Evolutionary conservation across 64 coral and sea anemone species (phyloP).

Genomic region (Pachyseris speciosa): DNA sequence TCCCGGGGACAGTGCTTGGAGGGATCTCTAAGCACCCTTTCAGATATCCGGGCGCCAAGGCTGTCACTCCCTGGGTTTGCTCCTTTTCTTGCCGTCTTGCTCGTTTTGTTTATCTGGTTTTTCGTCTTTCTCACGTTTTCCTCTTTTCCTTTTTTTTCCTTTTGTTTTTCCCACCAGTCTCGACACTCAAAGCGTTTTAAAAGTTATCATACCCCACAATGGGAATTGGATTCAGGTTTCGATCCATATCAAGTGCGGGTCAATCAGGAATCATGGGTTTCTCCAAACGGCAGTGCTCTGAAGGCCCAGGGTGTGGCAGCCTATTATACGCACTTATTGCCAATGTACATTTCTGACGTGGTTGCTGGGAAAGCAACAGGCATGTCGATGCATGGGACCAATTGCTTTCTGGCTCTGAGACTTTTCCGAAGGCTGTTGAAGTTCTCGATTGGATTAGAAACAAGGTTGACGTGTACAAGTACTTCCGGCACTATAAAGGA

Average conservation of each 20-base stretch:
- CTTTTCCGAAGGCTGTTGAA: neutral
- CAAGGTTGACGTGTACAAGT: neutral
- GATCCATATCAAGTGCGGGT: neutral
- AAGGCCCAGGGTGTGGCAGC: slow-evolving; percentile 38
- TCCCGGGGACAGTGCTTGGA: neutral
- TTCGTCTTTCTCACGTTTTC: no score
- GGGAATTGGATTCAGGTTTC: neutral
- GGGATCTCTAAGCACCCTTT: neutral
- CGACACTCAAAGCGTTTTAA: no score
- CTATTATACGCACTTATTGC: slow-evolving; percentile 3
- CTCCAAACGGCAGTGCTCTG: neutral
- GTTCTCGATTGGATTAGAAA: slow-evolving; percentile 3
- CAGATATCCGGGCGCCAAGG: no score
- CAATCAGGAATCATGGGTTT: neutral
- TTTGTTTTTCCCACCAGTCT: neutral
- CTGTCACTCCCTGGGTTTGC: no score
- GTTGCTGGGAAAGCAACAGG: neutral
- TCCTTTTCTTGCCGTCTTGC: no score
- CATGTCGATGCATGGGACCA: neutral
- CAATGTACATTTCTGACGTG: neutral
- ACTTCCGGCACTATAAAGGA: neutral
- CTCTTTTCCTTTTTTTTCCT: no score
- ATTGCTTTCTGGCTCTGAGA: neutral
- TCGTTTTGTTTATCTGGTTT: no score
- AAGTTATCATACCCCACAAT: no score